Percentiles rank a stretch among this genome's conserved stretches.
Evolutionary conservation across 2,888 invertebrate species (phyloP).

Genomic region (Calameuta filiformis): DNA sequence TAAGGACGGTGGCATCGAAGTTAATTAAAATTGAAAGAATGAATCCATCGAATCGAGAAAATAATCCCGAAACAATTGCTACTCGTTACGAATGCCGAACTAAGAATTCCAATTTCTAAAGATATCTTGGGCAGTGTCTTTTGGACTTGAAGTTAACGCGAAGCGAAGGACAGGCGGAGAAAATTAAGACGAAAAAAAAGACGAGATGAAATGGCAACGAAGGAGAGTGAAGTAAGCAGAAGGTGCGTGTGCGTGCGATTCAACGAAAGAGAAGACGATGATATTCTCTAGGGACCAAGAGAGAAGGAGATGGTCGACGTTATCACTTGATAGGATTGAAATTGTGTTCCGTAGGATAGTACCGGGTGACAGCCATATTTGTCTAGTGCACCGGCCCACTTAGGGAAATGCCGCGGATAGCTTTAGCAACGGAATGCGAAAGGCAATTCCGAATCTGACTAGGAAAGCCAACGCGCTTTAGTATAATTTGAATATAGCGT

Average conservation of each 20-base stretch:
- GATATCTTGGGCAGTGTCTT: neutral
- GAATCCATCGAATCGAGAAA: neutral
- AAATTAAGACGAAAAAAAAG: conserved; percentile 1
- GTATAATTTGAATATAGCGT: conserved; percentile 40
- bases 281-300: conserved; percentile 16
- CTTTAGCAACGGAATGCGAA: conserved; percentile 29
- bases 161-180: conserved; percentile 2
- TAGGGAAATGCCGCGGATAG: conserved; percentile 40
- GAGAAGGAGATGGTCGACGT: conserved; percentile 13
- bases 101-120: neutral
- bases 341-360: conserved; percentile 29
- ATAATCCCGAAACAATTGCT: neutral
- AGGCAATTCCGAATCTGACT: conserved; percentile 4
- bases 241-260: neutral
- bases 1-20: neutral
- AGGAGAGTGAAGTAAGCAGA: neutral
- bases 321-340: conserved; percentile 34
- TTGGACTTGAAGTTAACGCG: neutral
- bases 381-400: conserved; percentile 25
- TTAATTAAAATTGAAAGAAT: neutral
- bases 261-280: neutral
- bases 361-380: neutral
- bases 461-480: neutral
- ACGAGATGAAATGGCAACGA: neutral
- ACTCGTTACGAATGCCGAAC: neutral